Conservation (phyloP, 2,113 vertebrate species). For the Irena cyanogastra region DNA sequence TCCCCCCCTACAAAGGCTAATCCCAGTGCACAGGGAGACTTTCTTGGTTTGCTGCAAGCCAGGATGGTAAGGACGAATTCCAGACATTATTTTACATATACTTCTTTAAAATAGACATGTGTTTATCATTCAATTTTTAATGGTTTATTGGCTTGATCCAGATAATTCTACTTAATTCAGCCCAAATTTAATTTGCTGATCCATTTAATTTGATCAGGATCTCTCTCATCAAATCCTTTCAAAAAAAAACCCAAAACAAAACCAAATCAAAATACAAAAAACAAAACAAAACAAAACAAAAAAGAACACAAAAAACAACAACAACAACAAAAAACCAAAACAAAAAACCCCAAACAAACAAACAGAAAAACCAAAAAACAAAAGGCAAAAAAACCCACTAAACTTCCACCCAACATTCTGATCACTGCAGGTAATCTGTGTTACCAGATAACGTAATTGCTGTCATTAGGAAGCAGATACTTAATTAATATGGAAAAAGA, state of each 20-base stretch:
- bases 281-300: background rate
- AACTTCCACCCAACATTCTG: background rate
- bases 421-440: background rate
- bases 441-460: background rate
- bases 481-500: background rate
- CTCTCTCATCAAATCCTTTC: background rate
- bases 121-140: background rate
- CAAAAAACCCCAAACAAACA: background rate
- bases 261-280: no score
- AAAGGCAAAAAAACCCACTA: background rate
- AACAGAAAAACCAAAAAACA: background rate
- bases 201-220: constrained; percentile 16
- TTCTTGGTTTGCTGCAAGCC: background rate
- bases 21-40: background rate
- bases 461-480: background rate
- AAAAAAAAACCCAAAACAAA: background rate
- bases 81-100: background rate
- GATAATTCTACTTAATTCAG: background rate
- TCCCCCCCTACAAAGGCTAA: background rate
- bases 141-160: background rate
- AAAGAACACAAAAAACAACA: background rate
- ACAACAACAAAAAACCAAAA: background rate
- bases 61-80: background rate
- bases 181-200: constrained; percentile 23
- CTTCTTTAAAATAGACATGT: background rate